These are phyloP conservation scores for Micrasema minimum DNA, from an alignment of 1,140 invertebrate genomes.

Conservation along the genomic window DNA sequence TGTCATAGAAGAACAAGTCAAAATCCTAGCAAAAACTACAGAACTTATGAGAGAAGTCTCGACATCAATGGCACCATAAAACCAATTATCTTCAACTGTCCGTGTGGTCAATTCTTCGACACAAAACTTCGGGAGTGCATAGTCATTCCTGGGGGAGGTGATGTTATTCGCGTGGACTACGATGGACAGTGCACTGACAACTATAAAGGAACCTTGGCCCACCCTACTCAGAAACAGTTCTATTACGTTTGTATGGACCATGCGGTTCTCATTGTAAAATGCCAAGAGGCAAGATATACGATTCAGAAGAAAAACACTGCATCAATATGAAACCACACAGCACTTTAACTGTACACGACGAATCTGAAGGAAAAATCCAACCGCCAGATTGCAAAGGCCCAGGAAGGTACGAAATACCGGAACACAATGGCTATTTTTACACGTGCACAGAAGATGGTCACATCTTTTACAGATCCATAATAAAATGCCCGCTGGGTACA, in stretches of 20 bases:
- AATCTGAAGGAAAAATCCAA: conserved; percentile 42
- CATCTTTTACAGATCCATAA: conserved; percentile 51
- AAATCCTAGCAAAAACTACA: conserved; percentile 55
- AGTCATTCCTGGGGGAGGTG: conserved; percentile 58
- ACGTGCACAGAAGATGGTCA: conserved; percentile 55
- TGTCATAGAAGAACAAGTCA: conserved; percentile 48
- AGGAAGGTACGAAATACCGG: conserved; percentile 56
- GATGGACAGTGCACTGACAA: conserved; percentile 58
- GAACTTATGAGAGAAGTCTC: conserved; percentile 54
- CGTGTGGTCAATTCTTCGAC: conserved; percentile 49
- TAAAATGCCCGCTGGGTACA: conserved; percentile 56
- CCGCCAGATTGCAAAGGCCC: conserved; percentile 49
- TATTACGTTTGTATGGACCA: conserved; percentile 59
- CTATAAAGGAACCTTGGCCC: conserved; percentile 57
- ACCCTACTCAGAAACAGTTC: conserved; percentile 59
- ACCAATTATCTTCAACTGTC: conserved; percentile 47
- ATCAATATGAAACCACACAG: conserved; percentile 38
- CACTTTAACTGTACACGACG: conserved; percentile 39
- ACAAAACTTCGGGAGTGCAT: conserved; percentile 51
- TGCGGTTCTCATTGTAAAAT: conserved; percentile 59
- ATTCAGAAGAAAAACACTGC: conserved; percentile 38
- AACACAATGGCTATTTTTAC: conserved; percentile 58
- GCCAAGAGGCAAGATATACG: conserved; percentile 56
- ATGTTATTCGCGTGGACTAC: conserved; percentile 55
- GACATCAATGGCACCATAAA: conserved; percentile 45